Evolutionary conservation across 92 coral and sea anemone genomes (phyloP), one percentile per base, ranked within the genome.

Genomic region (Palythoa grandis): DNA sequence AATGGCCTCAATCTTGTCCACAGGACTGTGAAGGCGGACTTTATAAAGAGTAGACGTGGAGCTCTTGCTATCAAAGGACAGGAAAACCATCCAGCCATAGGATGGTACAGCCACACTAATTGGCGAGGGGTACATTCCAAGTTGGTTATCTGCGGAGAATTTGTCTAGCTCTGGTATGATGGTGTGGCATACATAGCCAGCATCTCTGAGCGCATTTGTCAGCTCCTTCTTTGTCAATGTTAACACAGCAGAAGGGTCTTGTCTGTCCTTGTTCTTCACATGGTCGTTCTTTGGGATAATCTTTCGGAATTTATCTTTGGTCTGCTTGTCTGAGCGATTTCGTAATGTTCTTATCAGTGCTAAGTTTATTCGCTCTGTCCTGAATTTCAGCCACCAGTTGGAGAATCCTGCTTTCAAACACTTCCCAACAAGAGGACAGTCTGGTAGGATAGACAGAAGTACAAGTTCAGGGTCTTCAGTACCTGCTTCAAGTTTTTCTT

Each of bases 201-300:
- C 48, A 24, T 66, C 70, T 12, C 47, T 77, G 74, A 91, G 86
- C 19, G 68, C 92, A 5, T 91, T 88, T 6, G 92, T 93, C 22
- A 90, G 50, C 24, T 85, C 75, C 71, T 74, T 66, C 61, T 29
- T 87, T 23, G 71, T 90, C 29, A 91, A 65, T 7, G 89, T 86
- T 12, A 93, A 79, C 25, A 91, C 90, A 23, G 93, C 17, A 73
- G 93, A 88, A 66, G 93, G 93, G 72, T 93, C 96, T 88, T 93
- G 96, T 68, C 86, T 22, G 84, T 93, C 92, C 67, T 90, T 93
- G 43, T 93, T 91, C 63, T 93, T 93, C 1, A 93, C 91, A 78
- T 91, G 96, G 61, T 93, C 90, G 39, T 90, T 90, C 47, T 92
- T 92, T n/a, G 86, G 91, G 3, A 92, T 79, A 5, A 92, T 86